Percentiles rank a stretch among this genome's conserved stretches.
These are phyloP conservation scores for Zygogramma bicolorata DNA, from an alignment of 2,888 invertebrate species.

Conservation along the genomic window DNA sequence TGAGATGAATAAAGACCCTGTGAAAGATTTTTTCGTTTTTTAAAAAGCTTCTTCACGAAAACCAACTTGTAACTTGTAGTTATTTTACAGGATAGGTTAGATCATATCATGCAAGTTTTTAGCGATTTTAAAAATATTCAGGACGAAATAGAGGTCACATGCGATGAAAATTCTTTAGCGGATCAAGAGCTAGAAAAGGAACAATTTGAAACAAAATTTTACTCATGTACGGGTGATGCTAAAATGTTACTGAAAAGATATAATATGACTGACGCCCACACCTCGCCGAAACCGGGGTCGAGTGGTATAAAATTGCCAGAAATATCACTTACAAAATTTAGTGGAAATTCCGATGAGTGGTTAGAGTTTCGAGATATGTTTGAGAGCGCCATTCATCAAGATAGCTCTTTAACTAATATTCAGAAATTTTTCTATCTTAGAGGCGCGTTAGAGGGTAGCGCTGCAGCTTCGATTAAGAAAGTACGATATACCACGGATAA, in stretches of 20 bases:
- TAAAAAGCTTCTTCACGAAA: too few species aligned
- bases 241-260: slow-evolving; percentile 6
- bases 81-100: neutral
- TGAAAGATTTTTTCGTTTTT: too few species aligned
- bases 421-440: slow-evolving; percentile 39
- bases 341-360: slow-evolving; percentile 27
- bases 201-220: slow-evolving; percentile 10
- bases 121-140: slow-evolving; percentile 10
- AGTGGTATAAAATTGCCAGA: slow-evolving; percentile 12
- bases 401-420: slow-evolving; percentile 26
- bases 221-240: neutral
- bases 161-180: neutral
- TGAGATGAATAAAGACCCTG: too few species aligned
- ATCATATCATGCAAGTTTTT: slow-evolving; percentile 2
- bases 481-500: slow-evolving; percentile 23
- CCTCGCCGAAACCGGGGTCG: neutral
- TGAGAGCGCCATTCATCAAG: slow-evolving; percentile 29
- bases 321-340: slow-evolving; percentile 25
- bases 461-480: slow-evolving; percentile 31
- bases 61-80: too few species aligned
- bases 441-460: slow-evolving; percentile 30
- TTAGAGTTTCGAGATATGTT: slow-evolving; percentile 31
- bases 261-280: neutral
- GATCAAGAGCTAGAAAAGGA: slow-evolving; percentile 4
- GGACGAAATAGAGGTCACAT: neutral